A percentile compares a stretch with the other conserved stretches of the same genome.
Conservation (phyloP, 2,797 vertebrate genomes). For the Gymnopithys bicolor region DNA sequence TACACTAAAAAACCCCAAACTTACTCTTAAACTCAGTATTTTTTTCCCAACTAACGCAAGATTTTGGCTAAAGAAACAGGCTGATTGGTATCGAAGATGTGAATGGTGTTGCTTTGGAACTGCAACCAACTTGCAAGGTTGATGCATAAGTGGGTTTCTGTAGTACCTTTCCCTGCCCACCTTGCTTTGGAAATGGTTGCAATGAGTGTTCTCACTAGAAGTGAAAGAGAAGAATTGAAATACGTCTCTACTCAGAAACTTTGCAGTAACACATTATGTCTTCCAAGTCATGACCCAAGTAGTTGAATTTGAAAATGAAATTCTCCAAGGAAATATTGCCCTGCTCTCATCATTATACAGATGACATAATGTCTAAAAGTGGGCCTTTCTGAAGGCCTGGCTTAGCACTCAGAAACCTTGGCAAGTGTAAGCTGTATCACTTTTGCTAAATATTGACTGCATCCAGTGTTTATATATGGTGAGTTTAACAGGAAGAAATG, state of each 20-base stretch:
- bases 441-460: neutral
- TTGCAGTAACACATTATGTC: neutral
- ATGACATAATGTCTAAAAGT: neutral
- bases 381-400: neutral
- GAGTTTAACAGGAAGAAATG: neutral
- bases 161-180: neutral
- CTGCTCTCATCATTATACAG: neutral
- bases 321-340: neutral
- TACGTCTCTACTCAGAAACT: neutral
- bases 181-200: neutral
- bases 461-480: neutral
- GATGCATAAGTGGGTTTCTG: neutral
- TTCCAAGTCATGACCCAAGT: neutral
- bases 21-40: neutral
- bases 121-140: fast-evolving
- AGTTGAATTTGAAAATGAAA: neutral
- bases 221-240: neutral
- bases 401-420: neutral
- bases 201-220: neutral
- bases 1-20: neutral
- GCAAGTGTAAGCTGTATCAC: neutral
- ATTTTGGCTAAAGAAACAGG: neutral
- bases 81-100: neutral
- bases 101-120: neutral
- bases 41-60: neutral